Percentiles rank a stretch among this genome's conserved stretches.
Evolutionary conservation across 2,888 invertebrate species (phyloP).

Genomic region (Drosophila ezoana): DNA sequence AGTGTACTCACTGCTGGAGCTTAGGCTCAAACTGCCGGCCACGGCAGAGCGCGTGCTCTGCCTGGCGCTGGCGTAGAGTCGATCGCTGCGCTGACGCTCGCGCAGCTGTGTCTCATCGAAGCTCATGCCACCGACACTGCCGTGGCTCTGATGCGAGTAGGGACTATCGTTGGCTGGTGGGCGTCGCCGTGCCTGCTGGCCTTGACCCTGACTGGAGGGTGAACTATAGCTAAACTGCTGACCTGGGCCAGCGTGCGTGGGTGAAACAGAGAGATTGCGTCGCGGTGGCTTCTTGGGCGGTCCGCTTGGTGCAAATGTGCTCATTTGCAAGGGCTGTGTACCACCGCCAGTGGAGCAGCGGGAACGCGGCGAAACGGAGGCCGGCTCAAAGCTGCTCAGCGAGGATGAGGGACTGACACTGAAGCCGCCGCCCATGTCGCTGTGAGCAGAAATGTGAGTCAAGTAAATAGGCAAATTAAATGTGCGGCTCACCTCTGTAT

Average conservation of each 20-base stretch:
- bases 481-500: conserved; percentile 70
- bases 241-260: conserved; percentile 88
- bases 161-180: conserved; percentile 75
- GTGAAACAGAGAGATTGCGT: conserved; percentile 93
- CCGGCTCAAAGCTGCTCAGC: conserved; percentile 83
- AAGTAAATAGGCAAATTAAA: fast-evolving
- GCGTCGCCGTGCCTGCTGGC: conserved; percentile 47
- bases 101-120: conserved; percentile 70
- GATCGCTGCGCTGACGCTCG: conserved; percentile 70
- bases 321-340: conserved; percentile 68
- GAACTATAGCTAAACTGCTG: conserved; percentile 79
- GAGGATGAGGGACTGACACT: conserved; percentile 84
- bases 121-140: conserved; percentile 76
- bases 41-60: conserved; percentile 74
- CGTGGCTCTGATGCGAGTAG: conserved; percentile 80
- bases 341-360: conserved; percentile 80
- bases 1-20: conserved; percentile 74
- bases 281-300: conserved; percentile 96
- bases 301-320: conserved; percentile 86
- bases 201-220: conserved; percentile 69
- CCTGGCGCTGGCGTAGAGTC: conserved; percentile 77
- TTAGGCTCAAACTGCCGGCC: conserved; percentile 66
- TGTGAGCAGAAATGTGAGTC: conserved; percentile 18
- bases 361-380: conserved; percentile 81
- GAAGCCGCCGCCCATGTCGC: conserved; percentile 74